Percentiles rank a stretch among this genome's conserved stretches.
Evolutionary conservation across 2,888 invertebrate species (phyloP).

Genomic region (Drosophila colorata): DNA sequence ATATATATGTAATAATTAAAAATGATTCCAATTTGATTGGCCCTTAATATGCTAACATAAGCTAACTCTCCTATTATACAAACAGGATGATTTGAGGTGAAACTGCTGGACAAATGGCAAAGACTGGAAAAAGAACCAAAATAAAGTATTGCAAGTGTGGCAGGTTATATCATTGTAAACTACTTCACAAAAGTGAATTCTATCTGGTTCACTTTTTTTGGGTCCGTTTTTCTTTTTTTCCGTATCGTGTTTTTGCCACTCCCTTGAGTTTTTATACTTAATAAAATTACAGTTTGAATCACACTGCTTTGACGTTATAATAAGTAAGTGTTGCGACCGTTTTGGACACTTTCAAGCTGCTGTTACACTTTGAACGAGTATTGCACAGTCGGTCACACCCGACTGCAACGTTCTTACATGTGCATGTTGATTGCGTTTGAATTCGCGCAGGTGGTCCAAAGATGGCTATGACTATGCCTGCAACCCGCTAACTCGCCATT

Average conservation of each 20-base stretch:
- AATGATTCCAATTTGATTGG: too few relatives aligned
- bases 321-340: too few relatives aligned
- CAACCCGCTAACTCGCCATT: constrained; percentile 24
- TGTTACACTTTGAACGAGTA: too few relatives aligned
- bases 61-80: not conserved
- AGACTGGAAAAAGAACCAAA: not conserved
- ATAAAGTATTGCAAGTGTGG: not conserved
- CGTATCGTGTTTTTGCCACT: constrained; percentile 35
- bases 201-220: constrained; percentile 18
- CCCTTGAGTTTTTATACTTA: constrained; percentile 47
- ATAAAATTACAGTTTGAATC: too few relatives aligned
- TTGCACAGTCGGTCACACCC: too few relatives aligned
- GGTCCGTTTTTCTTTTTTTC: not conserved
- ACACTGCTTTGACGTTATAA: too few relatives aligned
- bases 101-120: not conserved
- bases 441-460: constrained; percentile 55
- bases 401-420: too few relatives aligned
- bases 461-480: constrained; percentile 24
- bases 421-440: constrained; percentile 67
- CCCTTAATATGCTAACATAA: not conserved
- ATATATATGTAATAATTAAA: too few relatives aligned
- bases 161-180: constrained; percentile 15
- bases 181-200: constrained; percentile 15
- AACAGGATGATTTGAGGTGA: not conserved
- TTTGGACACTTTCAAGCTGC: too few relatives aligned